phyloP scores from a whole-genome alignment of 2,888 invertebrate genomes.

The Conops quadrifasciatus region DNA sequence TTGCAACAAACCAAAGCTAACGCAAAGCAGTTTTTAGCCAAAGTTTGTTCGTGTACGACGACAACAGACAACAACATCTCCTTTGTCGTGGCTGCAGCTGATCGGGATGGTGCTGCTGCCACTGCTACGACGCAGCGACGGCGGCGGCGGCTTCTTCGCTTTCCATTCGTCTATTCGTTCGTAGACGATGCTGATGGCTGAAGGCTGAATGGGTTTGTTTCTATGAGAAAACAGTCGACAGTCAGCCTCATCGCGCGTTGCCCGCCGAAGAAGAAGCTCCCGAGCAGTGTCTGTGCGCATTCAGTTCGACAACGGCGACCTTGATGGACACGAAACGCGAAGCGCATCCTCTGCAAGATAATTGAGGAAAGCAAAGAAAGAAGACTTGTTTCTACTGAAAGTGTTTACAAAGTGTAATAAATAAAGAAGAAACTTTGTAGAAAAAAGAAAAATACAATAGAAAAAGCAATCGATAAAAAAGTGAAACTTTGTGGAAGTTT shows the following conservation, averaged over 20 bases:
- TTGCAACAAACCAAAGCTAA: conserved; percentile 35
- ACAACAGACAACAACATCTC: not conserved
- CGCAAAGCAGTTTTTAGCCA: conserved; percentile 27
- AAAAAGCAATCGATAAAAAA: conserved; percentile 14
- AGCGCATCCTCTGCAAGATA: conserved; percentile 32
- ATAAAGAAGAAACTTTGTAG: not conserved
- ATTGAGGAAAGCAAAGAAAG: too few relatives aligned
- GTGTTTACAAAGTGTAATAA: conserved; percentile 18
- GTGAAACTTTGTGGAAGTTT: not conserved
- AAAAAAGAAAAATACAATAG: conserved; percentile 6
- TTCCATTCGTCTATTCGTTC: conserved; percentile 27
- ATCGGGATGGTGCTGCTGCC: too few relatives aligned
- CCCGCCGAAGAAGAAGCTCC: conserved; percentile 49
- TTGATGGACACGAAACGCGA: conserved; percentile 65
- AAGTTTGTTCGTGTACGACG: conserved; percentile 12
- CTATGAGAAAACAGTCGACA: conserved; percentile 37
- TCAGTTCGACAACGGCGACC: conserved; percentile 65
- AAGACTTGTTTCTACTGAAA: too few relatives aligned
- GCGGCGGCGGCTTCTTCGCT: conserved; percentile 12
- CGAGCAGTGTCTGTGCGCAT: conserved; percentile 49
- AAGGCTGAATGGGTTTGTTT: conserved; percentile 7
- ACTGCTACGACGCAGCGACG: not conserved
- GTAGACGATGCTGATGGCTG: conserved; percentile 21
- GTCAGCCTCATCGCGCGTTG: conserved; percentile 29
- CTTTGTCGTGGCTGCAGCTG: not conserved